phyloP scores from a whole-genome alignment of 2,888 invertebrate species.

The Nymphalis urticae region DNA sequence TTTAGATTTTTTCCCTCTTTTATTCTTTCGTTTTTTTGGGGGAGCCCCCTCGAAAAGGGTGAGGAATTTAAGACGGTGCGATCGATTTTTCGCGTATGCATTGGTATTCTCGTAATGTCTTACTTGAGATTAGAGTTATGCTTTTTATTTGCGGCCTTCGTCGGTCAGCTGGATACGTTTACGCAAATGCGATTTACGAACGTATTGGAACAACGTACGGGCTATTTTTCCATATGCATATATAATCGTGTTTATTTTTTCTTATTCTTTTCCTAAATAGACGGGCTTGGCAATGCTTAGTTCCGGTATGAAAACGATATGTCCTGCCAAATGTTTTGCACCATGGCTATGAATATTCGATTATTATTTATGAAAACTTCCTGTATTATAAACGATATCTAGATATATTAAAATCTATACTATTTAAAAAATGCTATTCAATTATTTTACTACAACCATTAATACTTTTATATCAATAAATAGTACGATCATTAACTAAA shows the following conservation, averaged over 20 bases:
- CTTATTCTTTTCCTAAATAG: slow-evolving; percentile 3
- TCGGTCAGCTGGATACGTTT: slow-evolving; percentile 28
- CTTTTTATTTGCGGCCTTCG: slow-evolving; percentile 49
- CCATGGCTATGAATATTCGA: slow-evolving; percentile 4
- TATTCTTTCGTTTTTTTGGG: slow-evolving; percentile 82
- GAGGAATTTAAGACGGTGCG: slow-evolving; percentile 81
- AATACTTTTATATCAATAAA: no score
- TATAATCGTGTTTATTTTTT: slow-evolving; percentile 1
- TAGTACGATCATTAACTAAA: no score
- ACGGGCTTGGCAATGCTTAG: background rate
- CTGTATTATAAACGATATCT: background rate
- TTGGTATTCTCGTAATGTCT: slow-evolving; percentile 82
- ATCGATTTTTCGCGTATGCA: slow-evolving; percentile 82
- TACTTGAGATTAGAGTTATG: slow-evolving; percentile 80
- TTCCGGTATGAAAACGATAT: slow-evolving; percentile 7
- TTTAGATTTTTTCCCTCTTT: slow-evolving; percentile 82
- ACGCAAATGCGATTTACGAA: slow-evolving; percentile 30
- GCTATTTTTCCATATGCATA: slow-evolving; percentile 15
- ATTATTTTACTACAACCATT: background rate
- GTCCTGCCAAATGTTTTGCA: slow-evolving; percentile 1
- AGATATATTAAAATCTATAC: background rate
- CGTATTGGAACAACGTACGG: slow-evolving; percentile 30
- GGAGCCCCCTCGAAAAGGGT: slow-evolving; percentile 81
- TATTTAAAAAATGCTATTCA: background rate
- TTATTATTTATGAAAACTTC: slow-evolving; percentile 2